phyloP scores from a whole-genome alignment of 2,797 vertebrate genomes.

The Ciconia nigra region DNA sequence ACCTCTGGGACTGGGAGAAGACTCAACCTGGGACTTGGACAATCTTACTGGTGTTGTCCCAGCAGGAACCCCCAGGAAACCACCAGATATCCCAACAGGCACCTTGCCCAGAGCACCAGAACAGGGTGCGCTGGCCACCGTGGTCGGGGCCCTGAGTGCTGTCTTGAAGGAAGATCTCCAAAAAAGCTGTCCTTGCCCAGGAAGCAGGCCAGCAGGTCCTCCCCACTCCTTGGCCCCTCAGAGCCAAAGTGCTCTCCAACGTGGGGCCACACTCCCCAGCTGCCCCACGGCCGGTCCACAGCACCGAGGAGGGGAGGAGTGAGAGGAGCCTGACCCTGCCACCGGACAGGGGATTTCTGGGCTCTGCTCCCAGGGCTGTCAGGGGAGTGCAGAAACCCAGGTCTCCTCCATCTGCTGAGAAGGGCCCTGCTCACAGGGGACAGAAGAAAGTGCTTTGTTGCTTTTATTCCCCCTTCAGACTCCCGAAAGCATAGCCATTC shows the following conservation, averaged over 20 bases:
- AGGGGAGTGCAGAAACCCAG: background rate
- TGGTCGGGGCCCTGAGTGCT: background rate
- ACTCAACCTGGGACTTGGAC: background rate
- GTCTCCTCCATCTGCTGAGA: background rate
- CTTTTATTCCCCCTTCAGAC: background rate
- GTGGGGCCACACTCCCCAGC: no score
- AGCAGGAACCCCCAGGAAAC: background rate
- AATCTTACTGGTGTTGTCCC: background rate
- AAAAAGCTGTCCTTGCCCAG: background rate
- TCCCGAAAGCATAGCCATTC: background rate
- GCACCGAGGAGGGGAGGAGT: background rate
- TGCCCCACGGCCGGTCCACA: accelerated
- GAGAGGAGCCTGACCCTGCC: background rate
- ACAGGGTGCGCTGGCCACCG: background rate
- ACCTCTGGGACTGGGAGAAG: background rate
- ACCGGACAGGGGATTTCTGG: background rate
- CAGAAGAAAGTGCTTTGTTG: background rate
- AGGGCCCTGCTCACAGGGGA: background rate
- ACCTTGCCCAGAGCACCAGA: background rate
- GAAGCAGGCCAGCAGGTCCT: background rate
- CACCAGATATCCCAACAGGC: background rate
- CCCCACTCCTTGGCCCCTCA: background rate
- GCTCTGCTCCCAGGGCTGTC: background rate
- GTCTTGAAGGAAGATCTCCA: background rate
- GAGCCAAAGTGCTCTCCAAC: background rate